These are phyloP conservation scores for Caenorhabditis auriculariae DNA, from an alignment of 2,888 invertebrate species.

Conservation along the genomic window DNA sequence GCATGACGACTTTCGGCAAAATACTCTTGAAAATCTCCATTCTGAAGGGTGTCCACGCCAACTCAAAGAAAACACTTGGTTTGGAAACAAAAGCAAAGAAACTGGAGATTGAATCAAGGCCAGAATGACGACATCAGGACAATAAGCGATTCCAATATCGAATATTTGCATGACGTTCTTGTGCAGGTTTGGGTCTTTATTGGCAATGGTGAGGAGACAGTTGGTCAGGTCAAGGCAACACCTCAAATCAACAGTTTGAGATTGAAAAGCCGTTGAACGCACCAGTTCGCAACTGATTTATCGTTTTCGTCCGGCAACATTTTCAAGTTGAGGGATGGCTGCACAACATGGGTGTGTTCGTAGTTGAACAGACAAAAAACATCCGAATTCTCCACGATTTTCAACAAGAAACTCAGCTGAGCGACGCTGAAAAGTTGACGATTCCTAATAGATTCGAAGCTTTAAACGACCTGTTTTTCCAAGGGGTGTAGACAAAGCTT, in stretches of 20 bases:
- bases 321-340: conserved; percentile 79
- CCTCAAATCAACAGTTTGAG: conserved; percentile 63
- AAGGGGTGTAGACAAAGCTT: conserved; percentile 81
- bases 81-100: neutral
- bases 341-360: conserved; percentile 81
- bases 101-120: conserved; percentile 79
- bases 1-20: conserved; percentile 69
- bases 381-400: conserved; percentile 85
- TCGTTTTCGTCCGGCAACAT: conserved; percentile 83
- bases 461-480: conserved; percentile 76
- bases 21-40: conserved; percentile 6
- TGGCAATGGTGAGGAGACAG: conserved; percentile 81
- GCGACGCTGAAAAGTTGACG: conserved; percentile 9
- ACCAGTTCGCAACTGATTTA: neutral
- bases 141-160: conserved; percentile 63
- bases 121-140: conserved; percentile 88
- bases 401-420: conserved; percentile 79
- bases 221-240: conserved; percentile 88
- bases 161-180: conserved; percentile 74
- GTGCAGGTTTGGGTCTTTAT: conserved; percentile 77
- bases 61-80: conserved; percentile 74
- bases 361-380: conserved; percentile 90
- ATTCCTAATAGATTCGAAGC: neutral
- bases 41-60: conserved; percentile 67
- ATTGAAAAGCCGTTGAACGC: neutral